These are phyloP conservation scores for Anagyrus pseudococci DNA, from an alignment of 2,888 invertebrate genomes.

Conservation along the genomic window DNA sequence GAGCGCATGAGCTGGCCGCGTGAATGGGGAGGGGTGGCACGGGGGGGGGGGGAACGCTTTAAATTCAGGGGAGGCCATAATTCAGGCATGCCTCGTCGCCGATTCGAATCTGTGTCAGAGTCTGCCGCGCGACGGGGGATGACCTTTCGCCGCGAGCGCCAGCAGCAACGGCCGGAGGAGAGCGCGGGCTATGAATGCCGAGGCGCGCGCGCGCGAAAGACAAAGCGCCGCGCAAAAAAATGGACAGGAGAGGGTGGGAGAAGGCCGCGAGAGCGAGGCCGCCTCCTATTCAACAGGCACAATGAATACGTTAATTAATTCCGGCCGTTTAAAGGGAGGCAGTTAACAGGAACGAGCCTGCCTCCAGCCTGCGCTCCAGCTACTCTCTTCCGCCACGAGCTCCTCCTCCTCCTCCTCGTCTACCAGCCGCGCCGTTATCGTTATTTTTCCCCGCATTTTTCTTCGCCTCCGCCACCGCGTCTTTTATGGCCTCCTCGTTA, in stretches of 20 bases:
- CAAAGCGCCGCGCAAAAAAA: conserved; percentile 1
- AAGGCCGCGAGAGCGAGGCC: too few relatives aligned
- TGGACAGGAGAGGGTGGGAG: background rate
- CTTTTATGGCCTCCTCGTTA: too few relatives aligned
- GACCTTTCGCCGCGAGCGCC: conserved; percentile 24
- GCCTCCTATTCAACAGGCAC: conserved; percentile 34
- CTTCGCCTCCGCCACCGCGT: background rate
- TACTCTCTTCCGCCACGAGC: too few relatives aligned
- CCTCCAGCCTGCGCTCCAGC: too few relatives aligned
- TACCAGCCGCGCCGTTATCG: background rate
- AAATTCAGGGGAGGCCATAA: conserved; percentile 35
- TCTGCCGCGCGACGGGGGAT: conserved; percentile 17
- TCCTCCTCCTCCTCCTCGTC: background rate
- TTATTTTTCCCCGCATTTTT: background rate
- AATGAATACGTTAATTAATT: conserved; percentile 39
- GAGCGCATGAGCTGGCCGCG: too few relatives aligned
- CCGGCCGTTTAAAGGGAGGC: conserved; percentile 33
- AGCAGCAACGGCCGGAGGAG: too few relatives aligned
- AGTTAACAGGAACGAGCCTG: conserved; percentile 27
- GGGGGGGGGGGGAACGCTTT: too few relatives aligned
- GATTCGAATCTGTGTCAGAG: conserved; percentile 35
- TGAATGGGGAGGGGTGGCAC: too few relatives aligned
- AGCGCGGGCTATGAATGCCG: conserved; percentile 19
- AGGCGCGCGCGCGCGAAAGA: background rate
- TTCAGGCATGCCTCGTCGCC: conserved; percentile 32